Evolutionary conservation across 1,140 invertebrate species (phyloP), one percentile per base, ranked within the genome.

Genomic region (Zaprionus camerounensis): DNA sequence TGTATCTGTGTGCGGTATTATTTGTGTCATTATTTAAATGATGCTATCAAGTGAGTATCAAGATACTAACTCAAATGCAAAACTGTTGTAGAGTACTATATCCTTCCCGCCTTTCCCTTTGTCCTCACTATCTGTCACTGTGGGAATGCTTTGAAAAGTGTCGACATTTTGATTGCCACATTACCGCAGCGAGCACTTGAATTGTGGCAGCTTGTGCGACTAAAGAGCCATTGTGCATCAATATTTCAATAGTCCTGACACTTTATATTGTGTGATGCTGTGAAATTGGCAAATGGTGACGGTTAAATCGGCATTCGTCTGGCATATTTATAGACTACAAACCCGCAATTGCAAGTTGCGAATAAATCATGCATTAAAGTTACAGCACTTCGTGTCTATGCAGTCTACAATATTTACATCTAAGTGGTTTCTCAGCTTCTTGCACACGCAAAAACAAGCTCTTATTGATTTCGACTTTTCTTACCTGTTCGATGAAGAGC

Each of bases 401-500:
- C 36, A 38, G 36, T 44, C n/a, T n/a, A 20, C 20, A n/a, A n/a
- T n/a, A n/a, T n/a, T n/a, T 20, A 3, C 20, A 3, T 15, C 24
- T 28, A 6, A n/a, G 41, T 17, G 41, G n/a, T 46, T 46, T 17
- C 41, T 46, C 53, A 12, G 11, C 13, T 5, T 3, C 11, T 53
- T 36, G 53, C 38, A 28, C 44, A 59, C 13, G 26, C 36, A 38
- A 38, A 38, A 15, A 38, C 13, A 15, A 38, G 12, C n/a, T 3
- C 41, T 46, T 7, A 41, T 41, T 41, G 38, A 41, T 15, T n/a
- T 6, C 13, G 38, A 15, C 5, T 61, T 63, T 38, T 66, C 91
- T 82, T 67, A 92, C 92, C 86, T 91, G 81, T 36, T 82, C 80
- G 20, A 91, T 80, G 53, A 92, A 82, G 22, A 91, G 79, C 61